phyloP scores from a whole-genome alignment of 2,113 vertebrate species.

The Seriola aureovittata region DNA sequence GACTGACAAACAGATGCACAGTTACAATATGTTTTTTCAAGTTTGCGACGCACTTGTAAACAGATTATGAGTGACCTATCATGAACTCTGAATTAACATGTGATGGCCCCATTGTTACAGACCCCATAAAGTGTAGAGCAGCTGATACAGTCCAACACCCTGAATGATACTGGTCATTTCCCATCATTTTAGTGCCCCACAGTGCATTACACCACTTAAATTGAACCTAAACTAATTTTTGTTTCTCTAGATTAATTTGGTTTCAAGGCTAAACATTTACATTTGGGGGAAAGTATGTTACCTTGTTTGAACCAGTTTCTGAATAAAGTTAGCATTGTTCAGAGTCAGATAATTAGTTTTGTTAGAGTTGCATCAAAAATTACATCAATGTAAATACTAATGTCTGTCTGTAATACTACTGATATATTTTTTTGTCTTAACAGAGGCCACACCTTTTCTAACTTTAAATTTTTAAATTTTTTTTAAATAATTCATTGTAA shows the following conservation, averaged over 20 bases:
- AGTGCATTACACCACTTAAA: too few relatives aligned
- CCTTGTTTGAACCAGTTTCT: neutral
- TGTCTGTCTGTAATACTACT: too few relatives aligned
- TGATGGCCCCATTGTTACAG: too few relatives aligned
- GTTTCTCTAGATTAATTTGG: too few relatives aligned
- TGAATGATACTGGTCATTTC: neutral
- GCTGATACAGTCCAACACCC: too few relatives aligned
- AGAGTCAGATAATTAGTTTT: neutral
- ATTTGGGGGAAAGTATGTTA: neutral
- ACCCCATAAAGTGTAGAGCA: too few relatives aligned
- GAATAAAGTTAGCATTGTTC: neutral
- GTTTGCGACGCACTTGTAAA: neutral
- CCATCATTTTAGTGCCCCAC: too few relatives aligned
- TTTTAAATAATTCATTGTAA: neutral
- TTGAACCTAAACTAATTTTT: too few relatives aligned
- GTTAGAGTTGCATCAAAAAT: neutral
- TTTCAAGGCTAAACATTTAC: neutral
- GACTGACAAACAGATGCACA: neutral
- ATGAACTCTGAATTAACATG: neutral
- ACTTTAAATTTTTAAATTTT: neutral
- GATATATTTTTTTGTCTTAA: too few relatives aligned
- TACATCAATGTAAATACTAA: neutral
- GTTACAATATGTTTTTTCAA: neutral
- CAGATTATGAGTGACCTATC: neutral
- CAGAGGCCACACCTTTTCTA: slow-evolving; percentile 29